A percentile compares a stretch with the other conserved stretches of the same genome.
Conservation (phyloP, 2,888 invertebrate species). For the Branchipolynoe longqiensis region DNA sequence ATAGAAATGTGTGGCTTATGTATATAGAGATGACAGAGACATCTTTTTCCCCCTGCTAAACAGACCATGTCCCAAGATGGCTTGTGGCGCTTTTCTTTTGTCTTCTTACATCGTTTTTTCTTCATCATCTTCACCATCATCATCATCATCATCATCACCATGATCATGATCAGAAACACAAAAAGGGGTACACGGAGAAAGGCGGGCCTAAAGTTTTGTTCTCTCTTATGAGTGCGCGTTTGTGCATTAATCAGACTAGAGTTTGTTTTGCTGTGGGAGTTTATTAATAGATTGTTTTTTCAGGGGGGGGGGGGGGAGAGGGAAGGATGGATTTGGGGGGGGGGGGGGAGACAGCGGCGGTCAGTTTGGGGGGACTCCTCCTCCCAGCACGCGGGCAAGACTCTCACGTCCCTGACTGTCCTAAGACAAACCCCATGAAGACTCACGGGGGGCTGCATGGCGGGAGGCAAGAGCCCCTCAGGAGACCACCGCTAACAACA, state of each 20-base stretch:
- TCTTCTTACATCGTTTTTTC: too few species aligned
- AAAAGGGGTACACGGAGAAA: constrained; percentile 37
- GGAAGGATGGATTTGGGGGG: too few species aligned
- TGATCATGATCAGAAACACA: constrained; percentile 53
- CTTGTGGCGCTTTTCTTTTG: constrained; percentile 43
- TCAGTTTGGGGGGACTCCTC: not conserved
- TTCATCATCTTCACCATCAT: too few species aligned
- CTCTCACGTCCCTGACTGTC: too few species aligned
- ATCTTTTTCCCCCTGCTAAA: constrained; percentile 42
- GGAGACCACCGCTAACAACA: not conserved
- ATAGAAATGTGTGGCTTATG: constrained; percentile 47
- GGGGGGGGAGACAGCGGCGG: constrained; percentile 4
- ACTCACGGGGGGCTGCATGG: too few species aligned
- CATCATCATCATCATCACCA: too few species aligned
- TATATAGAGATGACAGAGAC: constrained; percentile 49
- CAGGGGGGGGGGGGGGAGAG: too few species aligned
- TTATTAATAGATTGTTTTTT: too few species aligned
- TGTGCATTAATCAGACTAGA: constrained; percentile 34
- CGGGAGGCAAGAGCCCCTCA: too few species aligned
- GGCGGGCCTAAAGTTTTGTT: constrained; percentile 2
- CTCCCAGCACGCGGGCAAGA: not conserved
- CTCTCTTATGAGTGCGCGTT: not conserved
- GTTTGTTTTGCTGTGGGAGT: too few species aligned
- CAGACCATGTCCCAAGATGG: constrained; percentile 51
- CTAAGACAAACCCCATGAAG: too few species aligned